Conservation (phyloP, 2,888 invertebrate genomes). For the Scrobipalpa costella region DNA sequence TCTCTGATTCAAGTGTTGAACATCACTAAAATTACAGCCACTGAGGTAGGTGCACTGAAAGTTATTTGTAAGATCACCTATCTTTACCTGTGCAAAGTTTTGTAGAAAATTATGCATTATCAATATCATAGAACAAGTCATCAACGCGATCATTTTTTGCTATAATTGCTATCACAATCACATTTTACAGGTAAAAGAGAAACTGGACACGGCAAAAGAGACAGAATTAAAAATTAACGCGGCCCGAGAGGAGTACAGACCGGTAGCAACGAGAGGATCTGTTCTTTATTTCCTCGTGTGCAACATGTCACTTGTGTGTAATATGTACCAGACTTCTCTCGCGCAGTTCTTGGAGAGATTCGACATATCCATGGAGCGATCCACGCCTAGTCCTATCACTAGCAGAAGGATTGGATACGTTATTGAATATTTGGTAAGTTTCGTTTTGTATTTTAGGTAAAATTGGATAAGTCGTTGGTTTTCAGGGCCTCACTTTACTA, state of each 20-base stretch:
- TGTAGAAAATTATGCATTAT: too few relatives aligned
- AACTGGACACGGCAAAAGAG: slow-evolving; percentile 88
- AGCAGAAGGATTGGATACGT: slow-evolving; percentile 85
- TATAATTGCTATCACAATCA: background rate
- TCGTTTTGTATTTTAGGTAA: background rate
- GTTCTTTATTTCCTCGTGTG: slow-evolving; percentile 93
- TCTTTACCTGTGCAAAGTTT: background rate
- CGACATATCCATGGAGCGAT: slow-evolving; percentile 89
- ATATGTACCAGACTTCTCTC: slow-evolving; percentile 95
- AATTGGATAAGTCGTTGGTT: background rate
- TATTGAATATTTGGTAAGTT: slow-evolving; percentile 85
- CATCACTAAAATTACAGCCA: slow-evolving; percentile 89
- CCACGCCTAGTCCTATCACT: slow-evolving; percentile 83
- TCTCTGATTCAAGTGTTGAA: slow-evolving; percentile 91
- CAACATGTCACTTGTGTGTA: slow-evolving; percentile 93
- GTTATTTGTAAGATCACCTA: background rate
- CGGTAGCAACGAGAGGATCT: slow-evolving; percentile 92
- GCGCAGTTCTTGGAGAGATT: slow-evolving; percentile 93
- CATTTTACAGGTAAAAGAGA: slow-evolving; percentile 84
- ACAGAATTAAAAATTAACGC: slow-evolving; percentile 92
- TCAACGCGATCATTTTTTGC: too few relatives aligned
- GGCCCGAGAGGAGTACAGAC: slow-evolving; percentile 92
- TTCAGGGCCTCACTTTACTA: background rate
- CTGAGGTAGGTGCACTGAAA: slow-evolving; percentile 74
- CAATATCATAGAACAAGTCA: too few relatives aligned